Evolutionary conservation across 2,113 vertebrate species (phyloP), one percentile per base, ranked within the genome.

Genomic region (Addax nasomaculatus): DNA sequence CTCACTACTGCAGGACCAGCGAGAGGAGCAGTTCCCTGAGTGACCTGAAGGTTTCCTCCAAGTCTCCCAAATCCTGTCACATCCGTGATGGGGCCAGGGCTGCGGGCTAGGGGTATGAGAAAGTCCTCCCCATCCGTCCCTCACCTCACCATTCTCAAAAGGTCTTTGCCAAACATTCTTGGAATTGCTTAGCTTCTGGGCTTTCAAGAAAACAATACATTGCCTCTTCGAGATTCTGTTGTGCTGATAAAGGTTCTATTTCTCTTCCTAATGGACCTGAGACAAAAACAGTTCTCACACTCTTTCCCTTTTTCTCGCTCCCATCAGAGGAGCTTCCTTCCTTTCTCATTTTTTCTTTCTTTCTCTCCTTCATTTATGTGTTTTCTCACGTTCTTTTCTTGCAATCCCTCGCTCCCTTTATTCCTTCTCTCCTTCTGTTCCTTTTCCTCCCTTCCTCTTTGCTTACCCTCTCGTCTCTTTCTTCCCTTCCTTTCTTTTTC

Each of bases 11-110:
- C 97, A 81, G 97, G 97, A 85, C 97, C 39, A 0, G 94, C 30
- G 43, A 33, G 39, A 39, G 29, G 60, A 96, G 98, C 98, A 98
- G 98, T 98, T 98, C 97, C 91, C 92, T 4, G 93, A 96, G 86
- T 92, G 94, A 97, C 95, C 97, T 97, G 97, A 96, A 98, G 98
- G 98, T 97, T 97, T 90, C 97, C 84, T 55, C 97, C 97, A 91
- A 98, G 97, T 93, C 98, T 98, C 99, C 98, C 96, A 95, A 90
- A 83, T 43, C 97, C 98, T 98, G 81, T 92, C 97, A 93, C 98
- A 97, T 87, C 93, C 89, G 85, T 93, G 96, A 96, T 97, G 98
- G 84, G 93, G 96, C 78, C 64, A 85, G 97, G 30, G 79, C 29
- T 15, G 21, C 49, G 49, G 33, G 51, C 21, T 23, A 39, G 33